These are phyloP conservation scores for Rotaria socialis DNA, from an alignment of 2,888 invertebrate species.

Conservation along the genomic window DNA sequence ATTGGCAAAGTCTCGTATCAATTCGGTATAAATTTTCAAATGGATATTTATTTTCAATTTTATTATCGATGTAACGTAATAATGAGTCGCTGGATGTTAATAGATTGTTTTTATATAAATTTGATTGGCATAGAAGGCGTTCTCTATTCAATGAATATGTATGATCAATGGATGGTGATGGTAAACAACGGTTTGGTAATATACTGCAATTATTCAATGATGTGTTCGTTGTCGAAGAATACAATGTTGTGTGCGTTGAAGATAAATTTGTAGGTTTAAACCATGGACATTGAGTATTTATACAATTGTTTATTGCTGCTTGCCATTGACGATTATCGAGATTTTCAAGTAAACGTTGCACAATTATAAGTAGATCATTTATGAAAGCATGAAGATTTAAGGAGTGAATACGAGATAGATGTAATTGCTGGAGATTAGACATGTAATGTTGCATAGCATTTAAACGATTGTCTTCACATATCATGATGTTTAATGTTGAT, in stretches of 20 bases:
- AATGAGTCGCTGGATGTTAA: neutral
- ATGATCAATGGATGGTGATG: neutral
- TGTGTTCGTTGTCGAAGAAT: neutral
- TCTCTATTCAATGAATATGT: neutral
- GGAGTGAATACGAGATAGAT: neutral
- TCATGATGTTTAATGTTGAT: neutral
- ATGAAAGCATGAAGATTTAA: neutral
- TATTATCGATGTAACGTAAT: neutral
- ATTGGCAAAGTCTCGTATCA: neutral
- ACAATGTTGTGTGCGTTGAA: neutral
- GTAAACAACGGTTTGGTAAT: neutral
- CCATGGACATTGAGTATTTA: neutral
- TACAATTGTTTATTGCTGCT: neutral
- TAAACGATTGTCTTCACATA: neutral
- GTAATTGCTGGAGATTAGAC: neutral
- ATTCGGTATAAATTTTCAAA: neutral
- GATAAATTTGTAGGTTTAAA: neutral
- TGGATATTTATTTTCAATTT: neutral
- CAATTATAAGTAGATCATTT: neutral
- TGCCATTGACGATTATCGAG: neutral
- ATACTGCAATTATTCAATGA: neutral
- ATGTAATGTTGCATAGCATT: neutral
- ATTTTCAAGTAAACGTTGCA: neutral
- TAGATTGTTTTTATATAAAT: neutral
- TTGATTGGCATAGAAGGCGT: neutral